Percentiles rank a stretch among this genome's conserved stretches.
phyloP scores from a whole-genome alignment of 2,113 vertebrate species.

The Marmota monax region DNA sequence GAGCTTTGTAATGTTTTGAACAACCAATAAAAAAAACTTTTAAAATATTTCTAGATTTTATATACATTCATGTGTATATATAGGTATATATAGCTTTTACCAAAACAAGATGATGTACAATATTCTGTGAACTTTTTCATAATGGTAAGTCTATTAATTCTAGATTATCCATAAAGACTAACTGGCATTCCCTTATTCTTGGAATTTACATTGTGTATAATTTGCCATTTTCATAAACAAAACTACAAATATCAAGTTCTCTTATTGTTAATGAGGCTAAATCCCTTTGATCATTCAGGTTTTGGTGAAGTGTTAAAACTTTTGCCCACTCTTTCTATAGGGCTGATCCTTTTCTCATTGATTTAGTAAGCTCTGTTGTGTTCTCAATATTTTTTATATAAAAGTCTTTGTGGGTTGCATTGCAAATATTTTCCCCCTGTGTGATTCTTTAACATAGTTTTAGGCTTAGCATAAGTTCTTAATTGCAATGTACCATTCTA shows the following conservation, averaged over 20 bases:
- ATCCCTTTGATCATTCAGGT: background rate
- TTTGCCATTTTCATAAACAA: conserved; percentile 32
- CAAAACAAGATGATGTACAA: background rate
- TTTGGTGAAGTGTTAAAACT: background rate
- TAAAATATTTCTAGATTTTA: conserved; percentile 8
- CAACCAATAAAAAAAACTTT: background rate
- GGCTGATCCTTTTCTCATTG: background rate
- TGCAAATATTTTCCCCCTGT: background rate
- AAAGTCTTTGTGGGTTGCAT: background rate
- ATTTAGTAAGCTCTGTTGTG: background rate
- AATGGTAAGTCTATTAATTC: background rate
- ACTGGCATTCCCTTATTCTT: background rate
- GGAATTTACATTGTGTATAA: background rate
- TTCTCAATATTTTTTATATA: background rate
- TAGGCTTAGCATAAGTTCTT: background rate
- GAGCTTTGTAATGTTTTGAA: too few species aligned
- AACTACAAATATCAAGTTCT: conserved; percentile 42
- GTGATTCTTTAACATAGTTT: background rate
- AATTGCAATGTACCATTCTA: background rate
- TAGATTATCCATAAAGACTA: conserved; percentile 9
- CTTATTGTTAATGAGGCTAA: conserved; percentile 13
- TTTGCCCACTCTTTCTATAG: background rate
- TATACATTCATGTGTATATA: background rate
- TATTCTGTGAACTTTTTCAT: background rate
- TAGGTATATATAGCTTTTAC: background rate